Evolutionary conservation across 2,797 vertebrate species (phyloP), one percentile per base, ranked within the genome.

Genomic region (Galago senegalensis): DNA sequence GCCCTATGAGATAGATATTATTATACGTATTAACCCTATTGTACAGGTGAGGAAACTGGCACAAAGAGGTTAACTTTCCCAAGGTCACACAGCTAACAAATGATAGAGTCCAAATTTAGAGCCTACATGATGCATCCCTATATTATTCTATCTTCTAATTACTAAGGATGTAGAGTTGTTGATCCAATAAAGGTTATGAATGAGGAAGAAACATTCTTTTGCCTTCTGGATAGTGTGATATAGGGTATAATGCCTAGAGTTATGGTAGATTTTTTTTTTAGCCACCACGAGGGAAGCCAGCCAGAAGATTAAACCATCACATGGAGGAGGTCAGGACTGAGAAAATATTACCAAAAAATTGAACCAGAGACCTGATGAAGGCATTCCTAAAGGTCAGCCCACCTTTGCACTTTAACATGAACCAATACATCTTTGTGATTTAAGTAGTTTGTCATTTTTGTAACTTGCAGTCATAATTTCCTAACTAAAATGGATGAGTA

Each of bases 321-420:
- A 40, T 29, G n/a, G 29, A 87, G 63, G 29, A 84, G 14, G 56
- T 21, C 18, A 72, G 29, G 77, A 76, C 7, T 7, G 34, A 92
- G 75, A 92, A 92, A 92, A 73, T 20, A 65, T 46, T 83, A 63
- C 29, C 79, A 60, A 76, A 95, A 67, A 87, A 76, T 49, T 89
- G 46, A 82, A 14, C n/a, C 75, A 69, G 46, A 93, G 84, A 93
- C n/a, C 43, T 80, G 53, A 56, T 43, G 27, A 80, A 91, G 37
- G 25, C 69, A 5, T 95, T 85, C 56, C 53, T 63, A 92, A 94
- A 94, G 46, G 69, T 60, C 80, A 72, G 37, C 56, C 27, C 29
- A 67, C 17, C 43, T 86, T 85, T 43, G 11, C 27, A 49, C 87
- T 46, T 87, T 34, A 60, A 40, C 60, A 20, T 65, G 25, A 80